Evolutionary conservation across 2,888 invertebrate species (phyloP).

Genomic region (Bibio marci): DNA sequence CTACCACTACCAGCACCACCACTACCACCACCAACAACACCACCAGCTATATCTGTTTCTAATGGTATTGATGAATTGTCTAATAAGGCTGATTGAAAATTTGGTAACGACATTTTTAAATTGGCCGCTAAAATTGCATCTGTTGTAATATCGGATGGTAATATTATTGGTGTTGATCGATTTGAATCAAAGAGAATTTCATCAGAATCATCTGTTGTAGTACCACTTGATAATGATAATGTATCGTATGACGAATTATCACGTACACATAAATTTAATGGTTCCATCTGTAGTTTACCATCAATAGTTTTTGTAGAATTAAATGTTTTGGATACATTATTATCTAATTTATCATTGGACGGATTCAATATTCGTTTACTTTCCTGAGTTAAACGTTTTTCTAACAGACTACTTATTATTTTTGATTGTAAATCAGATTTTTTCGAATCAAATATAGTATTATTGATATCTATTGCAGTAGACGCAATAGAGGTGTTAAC

Average conservation of each 20-base stretch:
- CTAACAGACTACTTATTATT: constrained; percentile 50
- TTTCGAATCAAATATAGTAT: constrained; percentile 22
- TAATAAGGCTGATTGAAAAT: constrained; percentile 24
- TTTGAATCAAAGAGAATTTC: constrained; percentile 13
- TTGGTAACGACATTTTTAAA: constrained; percentile 32
- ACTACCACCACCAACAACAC: neutral
- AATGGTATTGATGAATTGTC: constrained; percentile 20
- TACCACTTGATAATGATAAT: constrained; percentile 23
- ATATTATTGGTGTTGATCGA: constrained; percentile 19
- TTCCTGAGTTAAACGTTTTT: constrained; percentile 48
- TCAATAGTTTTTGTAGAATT: too few species aligned
- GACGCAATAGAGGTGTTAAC: neutral
- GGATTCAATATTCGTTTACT: neutral
- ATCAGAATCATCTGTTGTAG: constrained; percentile 11
- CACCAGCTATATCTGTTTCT: constrained; percentile 27
- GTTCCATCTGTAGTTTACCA: constrained; percentile 34
- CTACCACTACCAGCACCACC: neutral
- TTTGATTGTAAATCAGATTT: constrained; percentile 49
- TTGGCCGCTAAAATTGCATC: constrained; percentile 17
- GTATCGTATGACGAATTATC: constrained; percentile 33
- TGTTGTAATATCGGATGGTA: constrained; percentile 12
- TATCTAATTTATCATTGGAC: constrained; percentile 7
- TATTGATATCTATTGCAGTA: neutral
- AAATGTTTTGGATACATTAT: too few species aligned
- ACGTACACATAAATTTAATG: constrained; percentile 66